phyloP scores from a whole-genome alignment of 2,113 vertebrate species.

The Cebus imitator region DNA sequence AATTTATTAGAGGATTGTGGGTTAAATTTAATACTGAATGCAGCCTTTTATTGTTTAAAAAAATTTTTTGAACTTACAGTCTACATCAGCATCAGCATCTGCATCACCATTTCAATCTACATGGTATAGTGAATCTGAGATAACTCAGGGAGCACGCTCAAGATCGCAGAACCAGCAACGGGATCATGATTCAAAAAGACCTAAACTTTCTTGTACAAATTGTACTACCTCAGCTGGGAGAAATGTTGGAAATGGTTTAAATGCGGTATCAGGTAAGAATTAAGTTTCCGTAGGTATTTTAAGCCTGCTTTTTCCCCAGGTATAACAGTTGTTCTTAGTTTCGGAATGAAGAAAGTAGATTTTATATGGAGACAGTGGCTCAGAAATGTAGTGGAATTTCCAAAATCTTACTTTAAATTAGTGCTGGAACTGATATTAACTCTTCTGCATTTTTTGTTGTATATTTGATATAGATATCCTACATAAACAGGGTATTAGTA shows the following conservation, averaged over 20 bases:
- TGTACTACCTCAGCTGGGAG: constrained; percentile 87
- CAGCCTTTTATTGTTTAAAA: background rate
- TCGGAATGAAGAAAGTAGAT: background rate
- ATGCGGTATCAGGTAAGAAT: constrained; percentile 88
- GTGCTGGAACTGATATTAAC: constrained; percentile 22
- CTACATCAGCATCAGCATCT: constrained; percentile 81
- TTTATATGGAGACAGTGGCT: background rate
- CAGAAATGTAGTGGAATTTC: background rate
- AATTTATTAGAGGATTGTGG: background rate
- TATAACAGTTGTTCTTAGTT: background rate
- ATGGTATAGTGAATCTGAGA: constrained; percentile 89
- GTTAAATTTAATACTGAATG: constrained; percentile 35
- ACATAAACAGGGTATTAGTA: background rate
- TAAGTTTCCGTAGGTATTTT: background rate
- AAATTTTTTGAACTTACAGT: constrained; percentile 71
- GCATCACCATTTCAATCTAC: constrained; percentile 84
- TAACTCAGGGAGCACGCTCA: constrained; percentile 89
- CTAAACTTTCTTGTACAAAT: constrained; percentile 93
- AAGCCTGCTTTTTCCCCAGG: background rate
- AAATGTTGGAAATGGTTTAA: constrained; percentile 87
- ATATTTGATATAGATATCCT: background rate
- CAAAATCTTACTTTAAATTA: background rate
- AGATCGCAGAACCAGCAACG: constrained; percentile 88
- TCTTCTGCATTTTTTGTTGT: background rate
- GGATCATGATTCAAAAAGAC: constrained; percentile 95